A percentile compares a stretch with the other conserved stretches of the same genome.
Conservation (phyloP, 2,113 vertebrate genomes). For the Apteryx mantelli region DNA sequence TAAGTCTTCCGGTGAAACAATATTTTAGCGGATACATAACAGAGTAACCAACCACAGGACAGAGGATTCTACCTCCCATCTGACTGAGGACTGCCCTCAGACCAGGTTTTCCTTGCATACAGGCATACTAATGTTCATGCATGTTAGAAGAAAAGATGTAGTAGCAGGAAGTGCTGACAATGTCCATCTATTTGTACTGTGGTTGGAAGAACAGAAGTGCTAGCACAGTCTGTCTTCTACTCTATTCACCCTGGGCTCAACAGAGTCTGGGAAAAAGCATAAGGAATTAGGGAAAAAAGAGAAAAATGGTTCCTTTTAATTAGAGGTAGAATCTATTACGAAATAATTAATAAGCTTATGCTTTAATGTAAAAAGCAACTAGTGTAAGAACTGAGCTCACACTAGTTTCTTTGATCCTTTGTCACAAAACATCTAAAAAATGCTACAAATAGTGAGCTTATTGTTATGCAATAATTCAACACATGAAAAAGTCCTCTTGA, state of each 20-base stretch:
- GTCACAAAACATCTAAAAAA: not conserved
- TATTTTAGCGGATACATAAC: not conserved
- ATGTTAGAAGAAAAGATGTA: not conserved
- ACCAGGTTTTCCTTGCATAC: not conserved
- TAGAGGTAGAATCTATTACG: not conserved
- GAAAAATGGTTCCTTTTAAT: not conserved
- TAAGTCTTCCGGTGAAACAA: not conserved
- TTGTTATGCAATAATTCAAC: not conserved
- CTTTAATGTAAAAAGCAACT: not conserved
- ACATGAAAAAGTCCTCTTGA: accelerated
- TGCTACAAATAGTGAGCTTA: not conserved
- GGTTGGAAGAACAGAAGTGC: not conserved
- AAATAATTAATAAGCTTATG: not conserved
- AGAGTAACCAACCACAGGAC: not conserved
- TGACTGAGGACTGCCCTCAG: not conserved
- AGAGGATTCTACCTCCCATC: not conserved
- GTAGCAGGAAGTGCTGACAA: not conserved
- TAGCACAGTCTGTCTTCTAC: not conserved
- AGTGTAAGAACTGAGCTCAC: not conserved
- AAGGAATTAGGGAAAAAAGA: accelerated
- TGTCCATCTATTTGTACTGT: not conserved
- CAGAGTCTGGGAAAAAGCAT: not conserved
- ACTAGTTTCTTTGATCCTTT: not conserved
- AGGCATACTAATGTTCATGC: not conserved
- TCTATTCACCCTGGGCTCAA: not conserved